These are phyloP conservation scores for Danio albolineatus DNA, from an alignment of 2,797 vertebrate species.

Conservation along the genomic window DNA sequence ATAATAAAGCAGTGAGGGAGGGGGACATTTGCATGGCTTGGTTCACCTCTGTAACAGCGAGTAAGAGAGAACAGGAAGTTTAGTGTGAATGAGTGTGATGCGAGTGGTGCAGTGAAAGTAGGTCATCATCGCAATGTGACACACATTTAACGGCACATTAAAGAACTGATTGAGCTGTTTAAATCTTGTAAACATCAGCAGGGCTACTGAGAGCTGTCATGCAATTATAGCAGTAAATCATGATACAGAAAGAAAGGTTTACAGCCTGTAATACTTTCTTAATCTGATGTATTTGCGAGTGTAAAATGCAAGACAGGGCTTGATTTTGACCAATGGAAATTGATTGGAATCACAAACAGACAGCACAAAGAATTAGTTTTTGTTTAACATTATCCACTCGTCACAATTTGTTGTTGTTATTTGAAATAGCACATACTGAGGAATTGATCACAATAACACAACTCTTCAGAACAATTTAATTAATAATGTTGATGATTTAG, in stretches of 20 bases:
- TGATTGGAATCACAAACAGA: neutral
- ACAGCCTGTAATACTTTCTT: neutral
- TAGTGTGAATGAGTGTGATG: conserved; percentile 42
- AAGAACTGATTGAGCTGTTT: conserved; percentile 45
- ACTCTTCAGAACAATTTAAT: neutral
- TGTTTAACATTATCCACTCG: neutral
- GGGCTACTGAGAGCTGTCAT: neutral
- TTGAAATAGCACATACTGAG: neutral
- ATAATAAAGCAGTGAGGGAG: conserved; percentile 67
- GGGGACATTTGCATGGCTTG: conserved; percentile 58
- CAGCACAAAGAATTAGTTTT: neutral
- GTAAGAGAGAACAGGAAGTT: conserved; percentile 51
- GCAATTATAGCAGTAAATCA: conserved; percentile 11
- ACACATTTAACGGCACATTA: conserved; percentile 37
- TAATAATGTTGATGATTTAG: neutral
- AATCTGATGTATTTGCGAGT: neutral
- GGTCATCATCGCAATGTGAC: conserved; percentile 50
- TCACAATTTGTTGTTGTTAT: neutral
- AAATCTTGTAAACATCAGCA: conserved; percentile 26
- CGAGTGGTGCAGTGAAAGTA: conserved; percentile 50
- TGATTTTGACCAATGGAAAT: neutral
- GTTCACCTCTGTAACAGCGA: conserved; percentile 58
- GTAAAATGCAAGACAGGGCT: neutral
- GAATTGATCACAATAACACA: neutral
- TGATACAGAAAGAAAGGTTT: conserved; percentile 2